Percentiles rank a stretch among this genome's conserved stretches.
Evolutionary conservation across 2,888 invertebrate species (phyloP).

Genomic region (Drosophila ezoana): DNA sequence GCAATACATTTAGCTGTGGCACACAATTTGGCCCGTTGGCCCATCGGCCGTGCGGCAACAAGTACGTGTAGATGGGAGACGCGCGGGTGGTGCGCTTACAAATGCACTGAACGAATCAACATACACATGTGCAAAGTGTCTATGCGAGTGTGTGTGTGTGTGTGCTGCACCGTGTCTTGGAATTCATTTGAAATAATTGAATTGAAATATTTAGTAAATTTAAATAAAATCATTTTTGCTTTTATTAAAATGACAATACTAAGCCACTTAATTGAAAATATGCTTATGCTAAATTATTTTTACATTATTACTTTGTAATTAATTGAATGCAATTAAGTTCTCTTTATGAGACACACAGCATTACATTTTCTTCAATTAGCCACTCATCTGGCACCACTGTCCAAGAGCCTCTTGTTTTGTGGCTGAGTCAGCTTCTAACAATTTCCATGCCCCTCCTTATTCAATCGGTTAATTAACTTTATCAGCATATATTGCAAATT

Average conservation of each 20-base stretch:
- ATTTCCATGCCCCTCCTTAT: slow-evolving; percentile 61
- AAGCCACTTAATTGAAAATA: background rate
- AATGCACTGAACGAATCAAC: slow-evolving; percentile 21
- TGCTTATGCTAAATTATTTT: no score
- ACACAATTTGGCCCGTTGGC: background rate
- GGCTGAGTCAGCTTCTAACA: slow-evolving; percentile 76
- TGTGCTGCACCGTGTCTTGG: slow-evolving; percentile 29
- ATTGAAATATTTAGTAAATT: no score
- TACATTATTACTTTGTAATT: background rate
- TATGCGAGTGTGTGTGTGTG: background rate
- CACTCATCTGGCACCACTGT: slow-evolving; percentile 52
- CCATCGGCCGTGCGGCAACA: slow-evolving; percentile 41
- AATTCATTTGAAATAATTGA: background rate
- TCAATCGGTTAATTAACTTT: slow-evolving; percentile 73
- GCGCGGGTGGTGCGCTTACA: slow-evolving; percentile 16
- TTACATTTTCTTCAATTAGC: slow-evolving; percentile 20
- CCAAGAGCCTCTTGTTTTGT: slow-evolving; percentile 40
- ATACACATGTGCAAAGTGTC: background rate
- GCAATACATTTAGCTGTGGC: slow-evolving; percentile 16
- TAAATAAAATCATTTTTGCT: background rate
- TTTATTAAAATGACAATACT: background rate
- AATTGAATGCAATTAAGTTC: slow-evolving; percentile 27
- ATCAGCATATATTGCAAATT: slow-evolving; percentile 63
- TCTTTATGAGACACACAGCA: background rate
- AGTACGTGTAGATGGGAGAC: slow-evolving; percentile 24